Base-by-base conservation (phyloP, 2,113 vertebrate species). In the Lepus timidus region DNA sequence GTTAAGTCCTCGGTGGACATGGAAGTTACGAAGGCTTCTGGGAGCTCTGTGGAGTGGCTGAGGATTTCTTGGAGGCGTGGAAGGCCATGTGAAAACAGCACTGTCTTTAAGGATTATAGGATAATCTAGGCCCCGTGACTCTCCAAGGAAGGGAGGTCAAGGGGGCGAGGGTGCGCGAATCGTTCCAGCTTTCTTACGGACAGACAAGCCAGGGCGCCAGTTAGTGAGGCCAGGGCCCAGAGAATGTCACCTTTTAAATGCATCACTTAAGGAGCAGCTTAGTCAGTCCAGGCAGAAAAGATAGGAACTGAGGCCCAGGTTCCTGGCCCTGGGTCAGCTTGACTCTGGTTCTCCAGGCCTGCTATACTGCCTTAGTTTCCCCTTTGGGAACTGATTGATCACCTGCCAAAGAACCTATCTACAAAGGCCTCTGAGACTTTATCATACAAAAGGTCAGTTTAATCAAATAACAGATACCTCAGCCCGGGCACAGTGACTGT, bases 71-170 rank as follows among this genome's bases (percentile, higher is more conserved):
- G 52, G 95, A 94, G 88, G 92, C 84, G 85, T 2, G 44, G 85
- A 62, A 91, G 95, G 49, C 90, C 95, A 68, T 88, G 95, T 96
- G 95, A 96, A 96, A 97, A 97, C 76, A 96, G 73, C 4, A 7
- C 9, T 90, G 95, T 96, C 90, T 85, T 92, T 85, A 94, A 95
- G 96, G 97, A 97, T 97, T 97, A 96, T 51, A 64, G 88, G 93
- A 95, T 96, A 97, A 97, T 96, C 96, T 93, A 80, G 95, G 61
- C 74, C 95, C 52, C 88, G 62, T 97, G 96, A 95, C 95, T 97
- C 90, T 65, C 25, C 1, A 36, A 84, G 79, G 74, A 88, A 93
- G 93, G 93, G 94, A 74, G 67, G 27, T 79, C 49, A 84, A 89
- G 19, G 51, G 82, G 78, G 84, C 85, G 62, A 39, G 27, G 61